Percentiles rank a stretch among this genome's conserved stretches.
These are phyloP conservation scores for Aradus depressus DNA, from an alignment of 2,888 invertebrate genomes.

Conservation along the genomic window DNA sequence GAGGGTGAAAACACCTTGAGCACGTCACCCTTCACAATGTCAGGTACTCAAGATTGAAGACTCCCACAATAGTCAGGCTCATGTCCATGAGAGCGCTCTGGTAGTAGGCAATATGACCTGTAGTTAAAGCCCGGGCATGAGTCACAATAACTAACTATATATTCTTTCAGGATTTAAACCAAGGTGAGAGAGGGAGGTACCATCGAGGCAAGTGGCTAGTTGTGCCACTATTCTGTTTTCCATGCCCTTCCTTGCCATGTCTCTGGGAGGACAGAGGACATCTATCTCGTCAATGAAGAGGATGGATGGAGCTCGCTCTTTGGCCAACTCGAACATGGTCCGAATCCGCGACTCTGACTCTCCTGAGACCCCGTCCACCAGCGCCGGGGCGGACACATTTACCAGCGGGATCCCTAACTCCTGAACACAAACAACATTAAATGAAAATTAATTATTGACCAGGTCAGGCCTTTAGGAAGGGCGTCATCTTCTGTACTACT, in stretches of 20 bases:
- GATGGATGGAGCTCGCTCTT: constrained; percentile 61
- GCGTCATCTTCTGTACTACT: no score
- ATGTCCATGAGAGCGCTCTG: no score
- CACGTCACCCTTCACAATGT: no score
- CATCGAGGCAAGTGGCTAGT: constrained; percentile 78
- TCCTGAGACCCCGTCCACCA: constrained; percentile 89
- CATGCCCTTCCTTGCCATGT: constrained; percentile 89
- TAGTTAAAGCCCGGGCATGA: no score
- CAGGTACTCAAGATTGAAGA: no score
- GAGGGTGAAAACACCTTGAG: neutral
- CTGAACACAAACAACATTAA: constrained; percentile 36
- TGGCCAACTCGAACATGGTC: constrained; percentile 78
- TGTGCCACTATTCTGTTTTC: constrained; percentile 91
- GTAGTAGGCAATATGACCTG: no score
- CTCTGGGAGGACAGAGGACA: constrained; percentile 82
- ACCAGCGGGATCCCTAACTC: constrained; percentile 75
- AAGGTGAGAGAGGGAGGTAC: constrained; percentile 40
- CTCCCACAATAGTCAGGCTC: no score
- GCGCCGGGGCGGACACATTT: constrained; percentile 80
- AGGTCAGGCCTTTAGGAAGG: no score
- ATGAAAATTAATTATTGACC: constrained; percentile 7
- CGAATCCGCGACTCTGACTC: constrained; percentile 90
- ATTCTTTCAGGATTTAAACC: no score
- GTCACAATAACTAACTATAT: no score
- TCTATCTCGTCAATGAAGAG: constrained; percentile 96